Evolutionary conservation across 2,797 vertebrate species (phyloP), one percentile per base, ranked within the genome.

Genomic region (Cryptoblepharus egeriae): DNA sequence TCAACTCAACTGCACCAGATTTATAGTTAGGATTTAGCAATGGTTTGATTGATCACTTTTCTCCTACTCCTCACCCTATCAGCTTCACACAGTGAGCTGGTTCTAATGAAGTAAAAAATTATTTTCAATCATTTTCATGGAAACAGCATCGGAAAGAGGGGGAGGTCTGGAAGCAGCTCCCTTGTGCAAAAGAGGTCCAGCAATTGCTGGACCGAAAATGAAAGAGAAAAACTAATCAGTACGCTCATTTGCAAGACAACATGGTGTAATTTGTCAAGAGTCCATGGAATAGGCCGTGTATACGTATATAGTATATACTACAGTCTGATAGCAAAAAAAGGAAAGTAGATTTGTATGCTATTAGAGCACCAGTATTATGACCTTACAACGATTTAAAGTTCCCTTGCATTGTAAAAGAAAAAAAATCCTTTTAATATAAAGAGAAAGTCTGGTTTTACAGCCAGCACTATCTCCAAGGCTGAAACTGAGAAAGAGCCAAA

Each of bases 21-120:
- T 94, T 94, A 95, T 92, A 89, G 90, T 89, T 86, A 83, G 71
- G 87, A 93, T 92, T 95, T 94, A 94, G 89, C 90, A 94, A 92
- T 92, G 84, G 84, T 91, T 95, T 94, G 93, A 94, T 93, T 82
- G 74, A 95, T 95, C 93, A 90, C 85, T 92, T 93, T 84, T 92
- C 86, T 92, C 88, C 88, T 85, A 81, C 75, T 93, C 89, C 68
- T 92, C 70, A 84, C 86, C 75, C 87, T 90, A 92, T 68, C 2
- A 91, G 88, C 83, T 91, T 92, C 88, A 81, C 87, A 84, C 87
- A 84, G 79, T 82, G 86, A 72, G 35, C 86, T 91, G 81, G 80
- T 89, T 93, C 94, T 92, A 94, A 93, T 88, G 91, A 94, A 93
- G 86, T 82, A 82, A 82, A 91, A 92, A 79, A 94, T 88, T 91